These are phyloP conservation scores for Limnodromus scolopaceus DNA, from an alignment of 2,797 vertebrate genomes.

Conservation along the genomic window DNA sequence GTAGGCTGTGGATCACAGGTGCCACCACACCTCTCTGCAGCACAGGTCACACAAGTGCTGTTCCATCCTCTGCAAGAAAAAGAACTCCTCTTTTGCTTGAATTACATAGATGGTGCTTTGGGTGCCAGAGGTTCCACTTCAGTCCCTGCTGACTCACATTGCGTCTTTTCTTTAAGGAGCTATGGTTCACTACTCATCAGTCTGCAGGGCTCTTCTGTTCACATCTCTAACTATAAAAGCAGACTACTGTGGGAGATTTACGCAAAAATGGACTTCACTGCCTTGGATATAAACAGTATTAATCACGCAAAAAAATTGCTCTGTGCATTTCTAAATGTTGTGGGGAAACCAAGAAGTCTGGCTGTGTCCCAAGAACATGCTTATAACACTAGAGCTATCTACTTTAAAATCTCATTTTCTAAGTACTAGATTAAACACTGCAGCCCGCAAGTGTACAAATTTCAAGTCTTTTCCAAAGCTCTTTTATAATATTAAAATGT, in stretches of 20 bases:
- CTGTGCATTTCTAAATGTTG: not conserved
- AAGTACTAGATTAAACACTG: not conserved
- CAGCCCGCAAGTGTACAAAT: not conserved
- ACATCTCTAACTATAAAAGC: not conserved
- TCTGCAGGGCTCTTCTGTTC: not conserved
- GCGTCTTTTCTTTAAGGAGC: not conserved
- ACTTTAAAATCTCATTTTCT: not conserved
- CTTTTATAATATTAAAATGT: not conserved
- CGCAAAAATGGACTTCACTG: conserved; percentile 3
- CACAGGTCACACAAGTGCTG: not conserved
- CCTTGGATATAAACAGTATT: conserved; percentile 4
- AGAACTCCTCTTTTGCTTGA: not conserved
- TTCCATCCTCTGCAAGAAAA: not conserved
- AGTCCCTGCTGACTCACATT: not conserved
- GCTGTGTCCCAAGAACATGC: not conserved
- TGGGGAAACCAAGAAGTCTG: not conserved
- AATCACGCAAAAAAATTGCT: not conserved
- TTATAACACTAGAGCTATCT: not conserved
- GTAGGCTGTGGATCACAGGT: not conserved
- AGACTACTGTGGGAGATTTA: not conserved
- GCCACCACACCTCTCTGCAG: not conserved
- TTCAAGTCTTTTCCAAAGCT: not conserved
- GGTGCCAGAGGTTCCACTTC: not conserved
- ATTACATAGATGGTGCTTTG: not conserved
- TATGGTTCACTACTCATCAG: not conserved